phyloP scores from a whole-genome alignment of 2,113 vertebrate species.

The Alces alces region DNA sequence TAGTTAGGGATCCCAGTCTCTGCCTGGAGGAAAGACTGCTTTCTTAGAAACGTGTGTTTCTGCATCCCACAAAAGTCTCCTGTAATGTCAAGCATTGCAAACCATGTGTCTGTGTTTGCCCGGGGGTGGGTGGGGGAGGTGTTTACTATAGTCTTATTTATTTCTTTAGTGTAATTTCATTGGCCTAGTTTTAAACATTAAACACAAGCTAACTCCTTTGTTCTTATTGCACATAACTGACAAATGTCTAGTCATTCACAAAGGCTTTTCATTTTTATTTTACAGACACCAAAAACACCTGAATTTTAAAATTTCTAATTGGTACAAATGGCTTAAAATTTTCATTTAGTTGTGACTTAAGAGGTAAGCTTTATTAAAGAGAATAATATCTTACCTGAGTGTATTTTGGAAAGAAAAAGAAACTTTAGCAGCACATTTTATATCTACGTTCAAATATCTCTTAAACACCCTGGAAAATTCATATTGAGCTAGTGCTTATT shows the following conservation, averaged over 20 bases:
- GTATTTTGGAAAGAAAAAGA: not conserved
- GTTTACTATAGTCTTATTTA: not conserved
- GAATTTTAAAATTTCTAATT: not conserved
- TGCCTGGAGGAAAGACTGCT: not conserved
- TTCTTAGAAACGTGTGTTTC: not conserved
- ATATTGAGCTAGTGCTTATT: not conserved
- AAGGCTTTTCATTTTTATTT: not conserved
- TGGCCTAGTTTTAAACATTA: not conserved
- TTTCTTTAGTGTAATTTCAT: not conserved
- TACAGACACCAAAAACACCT: constrained; percentile 12
- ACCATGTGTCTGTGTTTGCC: not conserved
- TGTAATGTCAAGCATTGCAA: not conserved
- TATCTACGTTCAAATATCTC: not conserved
- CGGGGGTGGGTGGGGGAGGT: not conserved
- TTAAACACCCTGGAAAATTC: not conserved
- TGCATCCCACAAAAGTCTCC: not conserved
- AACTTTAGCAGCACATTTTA: not conserved
- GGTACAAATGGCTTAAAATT: not conserved
- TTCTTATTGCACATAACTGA: not conserved
- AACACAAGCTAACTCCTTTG: not conserved
- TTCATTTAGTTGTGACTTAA: not conserved
- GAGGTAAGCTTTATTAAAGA: not conserved
- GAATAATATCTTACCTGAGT: not conserved
- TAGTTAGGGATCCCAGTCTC: not conserved
- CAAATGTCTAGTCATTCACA: not conserved